Percentiles rank a stretch among this genome's conserved stretches.
Conservation (phyloP, 2,797 vertebrate genomes). For the Sternotherus odoratus region DNA sequence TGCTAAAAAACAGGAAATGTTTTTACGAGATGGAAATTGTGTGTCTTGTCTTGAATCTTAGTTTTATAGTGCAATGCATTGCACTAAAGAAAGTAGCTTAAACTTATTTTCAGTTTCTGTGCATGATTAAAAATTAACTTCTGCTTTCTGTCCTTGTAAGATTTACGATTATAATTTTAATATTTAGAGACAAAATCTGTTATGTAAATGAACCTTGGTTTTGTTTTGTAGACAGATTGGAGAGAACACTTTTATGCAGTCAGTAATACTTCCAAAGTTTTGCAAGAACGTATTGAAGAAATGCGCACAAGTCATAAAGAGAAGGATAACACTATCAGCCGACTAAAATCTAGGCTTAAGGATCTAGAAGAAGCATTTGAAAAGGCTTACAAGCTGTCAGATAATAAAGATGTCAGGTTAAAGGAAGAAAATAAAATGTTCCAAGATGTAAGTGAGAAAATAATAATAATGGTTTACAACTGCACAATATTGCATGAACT, state of each 20-base stretch:
- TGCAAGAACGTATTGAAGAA: slow-evolving; percentile 91
- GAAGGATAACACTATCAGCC: slow-evolving; percentile 84
- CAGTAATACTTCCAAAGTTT: slow-evolving; percentile 81
- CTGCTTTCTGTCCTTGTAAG: not conserved
- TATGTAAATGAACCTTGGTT: not conserved
- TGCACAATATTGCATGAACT: fast-evolving
- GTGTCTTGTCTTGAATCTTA: not conserved
- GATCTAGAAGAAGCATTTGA: slow-evolving; percentile 89
- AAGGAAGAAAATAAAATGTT: slow-evolving; percentile 94
- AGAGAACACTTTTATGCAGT: slow-evolving; percentile 86
- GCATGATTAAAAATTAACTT: not conserved
- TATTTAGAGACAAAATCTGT: not conserved
- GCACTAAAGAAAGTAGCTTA: not conserved
- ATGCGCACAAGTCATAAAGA: slow-evolving; percentile 86
- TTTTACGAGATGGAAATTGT: not conserved
- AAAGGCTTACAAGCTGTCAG: slow-evolving; percentile 85
- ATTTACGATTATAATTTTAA: not conserved
- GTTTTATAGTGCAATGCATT: not conserved
- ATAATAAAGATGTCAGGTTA: slow-evolving; percentile 86
- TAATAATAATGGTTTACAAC: fast-evolving
- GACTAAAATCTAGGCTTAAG: slow-evolving; percentile 82
- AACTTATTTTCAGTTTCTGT: not conserved
- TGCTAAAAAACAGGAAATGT: not conserved
- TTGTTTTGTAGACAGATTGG: slow-evolving; percentile 86
- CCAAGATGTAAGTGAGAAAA: slow-evolving; percentile 88